Evolutionary conservation across 1,140 invertebrate genomes (phyloP).

Genomic region (Phymastichus coffea): DNA sequence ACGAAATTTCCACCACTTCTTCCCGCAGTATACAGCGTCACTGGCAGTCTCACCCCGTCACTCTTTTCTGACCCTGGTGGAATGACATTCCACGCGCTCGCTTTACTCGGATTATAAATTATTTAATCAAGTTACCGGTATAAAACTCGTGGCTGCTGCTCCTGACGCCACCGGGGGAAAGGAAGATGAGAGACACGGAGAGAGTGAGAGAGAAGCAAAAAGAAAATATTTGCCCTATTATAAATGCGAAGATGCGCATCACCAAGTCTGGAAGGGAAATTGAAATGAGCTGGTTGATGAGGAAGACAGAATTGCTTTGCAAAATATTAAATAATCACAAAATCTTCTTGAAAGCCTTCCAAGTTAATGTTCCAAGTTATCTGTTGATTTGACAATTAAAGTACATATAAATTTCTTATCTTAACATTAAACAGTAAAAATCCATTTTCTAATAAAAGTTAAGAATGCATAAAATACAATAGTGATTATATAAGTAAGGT

Average conservation of each 20-base stretch:
- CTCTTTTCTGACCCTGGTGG: not conserved
- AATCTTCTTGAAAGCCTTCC: too few relatives aligned
- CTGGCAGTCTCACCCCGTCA: slow-evolving; percentile 1
- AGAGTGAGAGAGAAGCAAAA: slow-evolving; percentile 34
- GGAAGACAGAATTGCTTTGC: slow-evolving; percentile 3
- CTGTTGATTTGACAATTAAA: too few relatives aligned
- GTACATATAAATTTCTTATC: too few relatives aligned
- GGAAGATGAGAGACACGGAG: not conserved
- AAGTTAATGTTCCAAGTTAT: too few relatives aligned
- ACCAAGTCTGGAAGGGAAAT: slow-evolving; percentile 15
- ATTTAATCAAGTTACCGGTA: slow-evolving; percentile 47
- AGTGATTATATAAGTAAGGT: too few relatives aligned
- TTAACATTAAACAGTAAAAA: too few relatives aligned
- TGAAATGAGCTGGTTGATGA: slow-evolving; percentile 3
- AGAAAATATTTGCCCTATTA: slow-evolving; percentile 54
- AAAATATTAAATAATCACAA: too few relatives aligned
- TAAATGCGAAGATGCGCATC: slow-evolving; percentile 28
- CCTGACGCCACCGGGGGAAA: too few relatives aligned
- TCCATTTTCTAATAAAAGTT: too few relatives aligned
- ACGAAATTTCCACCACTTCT: slow-evolving; percentile 4
- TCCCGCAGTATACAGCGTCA: not conserved
- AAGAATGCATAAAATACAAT: too few relatives aligned
- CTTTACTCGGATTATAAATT: slow-evolving; percentile 53
- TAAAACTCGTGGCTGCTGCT: not conserved
- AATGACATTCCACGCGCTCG: slow-evolving; percentile 44